Evolutionary conservation across 2,797 vertebrate species (phyloP).

Genomic region (Hydrocynus forskahlii): DNA sequence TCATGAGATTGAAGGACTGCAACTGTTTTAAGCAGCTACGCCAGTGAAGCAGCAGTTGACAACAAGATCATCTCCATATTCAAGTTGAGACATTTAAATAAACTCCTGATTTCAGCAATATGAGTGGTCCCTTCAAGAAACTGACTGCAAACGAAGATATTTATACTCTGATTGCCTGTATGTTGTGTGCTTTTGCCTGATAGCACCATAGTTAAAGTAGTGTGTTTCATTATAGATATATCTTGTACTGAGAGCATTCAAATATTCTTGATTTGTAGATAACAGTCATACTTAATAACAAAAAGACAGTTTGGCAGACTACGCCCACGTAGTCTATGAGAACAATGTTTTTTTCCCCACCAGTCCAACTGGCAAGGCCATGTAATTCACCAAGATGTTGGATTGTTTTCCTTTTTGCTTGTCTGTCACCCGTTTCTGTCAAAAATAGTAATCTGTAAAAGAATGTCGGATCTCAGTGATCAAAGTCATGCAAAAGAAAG

Average conservation of each 20-base stretch:
- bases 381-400: constrained; percentile 56
- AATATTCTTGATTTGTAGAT: background rate
- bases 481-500: background rate
- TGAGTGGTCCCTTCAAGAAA: background rate
- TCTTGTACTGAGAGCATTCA: background rate
- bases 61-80: background rate
- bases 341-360: constrained; percentile 21
- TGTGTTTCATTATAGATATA: background rate
- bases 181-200: background rate
- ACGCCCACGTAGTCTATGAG: constrained; percentile 20
- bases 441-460: background rate
- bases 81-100: background rate
- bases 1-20: background rate
- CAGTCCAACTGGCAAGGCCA: constrained; percentile 31
- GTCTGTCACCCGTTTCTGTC: constrained; percentile 64
- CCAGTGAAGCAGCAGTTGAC: background rate
- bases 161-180: background rate
- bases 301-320: constrained; percentile 12
- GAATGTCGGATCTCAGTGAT: background rate
- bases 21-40: background rate
- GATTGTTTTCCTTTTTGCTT: constrained; percentile 54
- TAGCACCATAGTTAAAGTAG: background rate
- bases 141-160: background rate
- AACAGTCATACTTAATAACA: background rate
- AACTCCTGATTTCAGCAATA: background rate